Evolutionary conservation across 2,113 vertebrate genomes (phyloP), one percentile per base, ranked within the genome.

Genomic region (Rostratula benghalensis): DNA sequence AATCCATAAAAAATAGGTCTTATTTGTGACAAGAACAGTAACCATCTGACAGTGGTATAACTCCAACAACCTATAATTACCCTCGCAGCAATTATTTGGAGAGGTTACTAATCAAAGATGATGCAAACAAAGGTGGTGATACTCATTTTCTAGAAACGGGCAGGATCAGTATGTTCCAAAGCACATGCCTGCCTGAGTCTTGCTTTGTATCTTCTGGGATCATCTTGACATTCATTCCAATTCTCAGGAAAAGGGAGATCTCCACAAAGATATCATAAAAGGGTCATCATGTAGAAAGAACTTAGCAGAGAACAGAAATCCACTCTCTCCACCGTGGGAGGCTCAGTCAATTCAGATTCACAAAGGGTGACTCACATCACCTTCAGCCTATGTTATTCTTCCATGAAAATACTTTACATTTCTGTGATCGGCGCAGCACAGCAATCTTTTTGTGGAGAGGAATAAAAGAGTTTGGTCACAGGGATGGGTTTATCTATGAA

Each of bases 351-450:
- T 78, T 89, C 51, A 64, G 60, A 79, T 87, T 94, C 64, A 41
- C 80, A 68, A 54, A 64, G 75, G 35, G 24, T 83, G 83, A 93
- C 43, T 92, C 92, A 84, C 7, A 23, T 7, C 83, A 75, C 11
- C 76, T 71, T 51, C 82, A 63, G 22, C 28, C 69, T 50, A 3
- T 65, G 64, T 56, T 45, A 54, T 76, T 79, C 89, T 84, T 68
- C 65, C 48, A 12, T 61, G 76, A 89, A 95, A 96, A 92, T 84
- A 43, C 76, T 94, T 92, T 35, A 57, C 53, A 65, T 94, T 95
- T 93, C 83, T 76, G 7, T 54, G 90, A 91, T 68, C 83, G 69
- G 28, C 39, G 51, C 3, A 6, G 33, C 92, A 75, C 56, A 92
- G 45, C 33, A 60, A 46, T 68, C 56, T 83, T 89, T 90, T 71